Percentiles rank a stretch among this genome's conserved stretches.
These are phyloP conservation scores for Palaemon carinicauda DNA, from an alignment of 1,140 invertebrate species.

Conservation along the genomic window DNA sequence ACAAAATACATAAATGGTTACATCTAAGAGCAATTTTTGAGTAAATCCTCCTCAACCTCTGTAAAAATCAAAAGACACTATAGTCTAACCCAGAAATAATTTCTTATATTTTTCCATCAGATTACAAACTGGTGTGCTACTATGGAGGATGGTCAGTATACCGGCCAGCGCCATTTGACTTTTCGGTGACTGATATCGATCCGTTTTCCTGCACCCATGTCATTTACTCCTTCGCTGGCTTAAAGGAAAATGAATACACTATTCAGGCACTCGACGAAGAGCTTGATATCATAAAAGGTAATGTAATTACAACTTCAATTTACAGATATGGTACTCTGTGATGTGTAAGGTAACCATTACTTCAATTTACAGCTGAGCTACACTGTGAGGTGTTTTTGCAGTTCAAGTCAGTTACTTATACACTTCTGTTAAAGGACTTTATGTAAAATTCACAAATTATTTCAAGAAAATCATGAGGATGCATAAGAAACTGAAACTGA, in stretches of 20 bases:
- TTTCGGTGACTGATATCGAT: slow-evolving; percentile 72
- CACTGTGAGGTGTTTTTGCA: too few species aligned
- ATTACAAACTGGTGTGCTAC: slow-evolving; percentile 72
- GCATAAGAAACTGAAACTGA: too few species aligned
- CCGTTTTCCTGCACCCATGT: slow-evolving; percentile 80
- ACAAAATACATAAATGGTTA: too few species aligned
- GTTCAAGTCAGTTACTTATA: too few species aligned
- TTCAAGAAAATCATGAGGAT: too few species aligned
- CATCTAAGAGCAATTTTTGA: too few species aligned
- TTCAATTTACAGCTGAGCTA: too few species aligned
- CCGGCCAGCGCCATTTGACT: slow-evolving; percentile 73
- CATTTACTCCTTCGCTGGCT: slow-evolving; percentile 79
- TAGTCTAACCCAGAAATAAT: not conserved
- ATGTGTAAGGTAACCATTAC: too few species aligned
- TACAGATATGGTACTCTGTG: too few species aligned
- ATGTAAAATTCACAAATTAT: too few species aligned
- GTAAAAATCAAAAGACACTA: not conserved
- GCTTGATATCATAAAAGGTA: slow-evolving; percentile 70
- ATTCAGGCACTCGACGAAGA: slow-evolving; percentile 70
- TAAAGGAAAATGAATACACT: slow-evolving; percentile 73
- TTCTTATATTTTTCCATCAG: not conserved
- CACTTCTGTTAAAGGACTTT: too few species aligned
- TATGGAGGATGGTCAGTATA: slow-evolving; percentile 74
- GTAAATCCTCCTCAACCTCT: not conserved
- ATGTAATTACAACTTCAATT: not conserved